A percentile compares a stretch with the other conserved stretches of the same genome.
These are phyloP conservation scores for Drosophila watanabei DNA, from an alignment of 1,140 invertebrate species.

Conservation along the genomic window DNA sequence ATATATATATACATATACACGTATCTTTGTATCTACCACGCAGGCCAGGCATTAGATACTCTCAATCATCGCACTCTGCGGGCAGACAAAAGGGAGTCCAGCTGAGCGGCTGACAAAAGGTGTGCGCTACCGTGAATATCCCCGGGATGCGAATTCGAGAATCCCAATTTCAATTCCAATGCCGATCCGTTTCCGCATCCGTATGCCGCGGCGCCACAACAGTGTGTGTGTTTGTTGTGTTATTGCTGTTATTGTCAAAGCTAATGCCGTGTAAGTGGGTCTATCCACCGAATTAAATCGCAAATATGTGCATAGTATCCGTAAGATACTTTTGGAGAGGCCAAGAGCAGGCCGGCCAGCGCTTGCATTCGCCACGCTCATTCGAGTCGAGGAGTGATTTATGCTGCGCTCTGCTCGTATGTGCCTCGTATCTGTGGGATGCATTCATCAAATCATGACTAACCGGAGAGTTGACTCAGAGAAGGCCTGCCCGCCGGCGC, in stretches of 20 bases:
- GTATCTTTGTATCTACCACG: slow-evolving; percentile 15
- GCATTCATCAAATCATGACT: slow-evolving; percentile 41
- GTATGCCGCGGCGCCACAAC: slow-evolving; percentile 31
- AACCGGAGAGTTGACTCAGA: slow-evolving; percentile 13
- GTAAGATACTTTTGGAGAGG: not conserved
- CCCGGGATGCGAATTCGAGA: slow-evolving; percentile 22
- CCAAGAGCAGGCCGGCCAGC: not conserved
- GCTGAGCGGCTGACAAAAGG: slow-evolving; percentile 45
- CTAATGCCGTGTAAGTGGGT: slow-evolving; percentile 66
- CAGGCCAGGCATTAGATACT: slow-evolving; percentile 36
- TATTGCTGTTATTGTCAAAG: slow-evolving; percentile 33
- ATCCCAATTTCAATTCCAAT: not conserved
- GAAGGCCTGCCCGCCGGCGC: slow-evolving; percentile 21
- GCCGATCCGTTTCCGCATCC: slow-evolving; percentile 1
- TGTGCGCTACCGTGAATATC: slow-evolving; percentile 29
- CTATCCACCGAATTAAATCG: slow-evolving; percentile 15
- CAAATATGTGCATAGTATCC: slow-evolving; percentile 9
- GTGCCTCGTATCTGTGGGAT: slow-evolving; percentile 20
- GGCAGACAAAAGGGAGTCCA: slow-evolving; percentile 50
- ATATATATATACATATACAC: not conserved
- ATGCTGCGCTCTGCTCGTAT: slow-evolving; percentile 10
- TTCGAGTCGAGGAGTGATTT: slow-evolving; percentile 15
- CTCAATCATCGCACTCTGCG: slow-evolving; percentile 53
- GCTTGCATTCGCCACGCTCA: slow-evolving; percentile 12
- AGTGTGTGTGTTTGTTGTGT: slow-evolving; percentile 45